Evolutionary conservation across 2,113 vertebrate species (phyloP).

Genomic region (Poicephalus gulielmi): DNA sequence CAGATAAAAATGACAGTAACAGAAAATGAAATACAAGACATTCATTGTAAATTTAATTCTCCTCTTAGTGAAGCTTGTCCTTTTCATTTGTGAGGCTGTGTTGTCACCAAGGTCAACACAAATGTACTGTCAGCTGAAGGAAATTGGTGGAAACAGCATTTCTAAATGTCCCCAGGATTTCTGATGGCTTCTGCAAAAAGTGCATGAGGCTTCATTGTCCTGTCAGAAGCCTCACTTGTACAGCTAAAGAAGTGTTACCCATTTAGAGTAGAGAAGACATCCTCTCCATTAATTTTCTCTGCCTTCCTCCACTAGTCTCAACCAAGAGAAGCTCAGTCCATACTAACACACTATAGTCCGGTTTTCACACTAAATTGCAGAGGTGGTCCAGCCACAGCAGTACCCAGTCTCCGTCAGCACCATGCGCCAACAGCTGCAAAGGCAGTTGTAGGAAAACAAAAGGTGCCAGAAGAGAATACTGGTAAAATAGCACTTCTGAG

Average conservation of each 20-base stretch:
- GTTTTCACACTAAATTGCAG: neutral
- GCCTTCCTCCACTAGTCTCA: neutral
- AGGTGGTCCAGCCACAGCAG: neutral
- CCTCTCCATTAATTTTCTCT: neutral
- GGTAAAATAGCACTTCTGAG: neutral
- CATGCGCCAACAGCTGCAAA: neutral
- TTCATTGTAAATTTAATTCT: conserved; percentile 11
- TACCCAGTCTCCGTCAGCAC: neutral
- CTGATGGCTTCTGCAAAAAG: neutral
- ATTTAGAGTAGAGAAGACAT: neutral
- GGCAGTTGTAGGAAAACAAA: neutral
- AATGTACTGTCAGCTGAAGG: neutral
- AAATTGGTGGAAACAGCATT: neutral
- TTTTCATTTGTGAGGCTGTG: neutral
- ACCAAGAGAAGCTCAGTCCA: neutral
- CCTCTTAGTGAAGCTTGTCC: neutral
- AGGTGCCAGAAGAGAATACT: neutral
- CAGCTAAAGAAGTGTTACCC: neutral
- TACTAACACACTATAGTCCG: neutral
- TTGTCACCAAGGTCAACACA: neutral
- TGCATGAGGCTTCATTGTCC: rapidly evolving
- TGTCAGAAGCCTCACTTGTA: neutral
- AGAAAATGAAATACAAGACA: conserved; percentile 8
- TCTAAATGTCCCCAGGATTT: neutral
- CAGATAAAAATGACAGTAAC: neutral